Conservation (phyloP, 2,888 invertebrate genomes). For the Dasysyrphus tricinctus region DNA sequence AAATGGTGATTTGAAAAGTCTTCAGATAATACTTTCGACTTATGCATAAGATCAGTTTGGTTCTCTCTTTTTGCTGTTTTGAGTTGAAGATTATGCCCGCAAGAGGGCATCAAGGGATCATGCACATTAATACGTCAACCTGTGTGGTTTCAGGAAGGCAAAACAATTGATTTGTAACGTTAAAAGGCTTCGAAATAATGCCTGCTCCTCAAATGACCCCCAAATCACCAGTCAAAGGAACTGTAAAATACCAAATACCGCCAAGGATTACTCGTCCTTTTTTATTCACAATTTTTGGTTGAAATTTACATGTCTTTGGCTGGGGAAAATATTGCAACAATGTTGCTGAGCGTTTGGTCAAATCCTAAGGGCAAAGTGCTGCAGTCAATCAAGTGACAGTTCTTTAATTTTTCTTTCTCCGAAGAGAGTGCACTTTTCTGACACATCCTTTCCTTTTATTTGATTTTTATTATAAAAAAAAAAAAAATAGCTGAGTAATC, state of each 20-base stretch:
- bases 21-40: neutral
- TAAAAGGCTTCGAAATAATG: conserved; percentile 17
- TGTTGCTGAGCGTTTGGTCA: conserved; percentile 58
- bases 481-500: conserved; percentile 28
- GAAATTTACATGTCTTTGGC: neutral
- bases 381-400: conserved; percentile 12
- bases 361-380: neutral
- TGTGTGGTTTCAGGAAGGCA: conserved; percentile 32
- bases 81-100: conserved; percentile 19
- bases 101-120: neutral
- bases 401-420: neutral
- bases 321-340: conserved; percentile 36
- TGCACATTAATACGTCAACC: conserved; percentile 28
- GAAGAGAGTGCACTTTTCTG: neutral
- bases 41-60: neutral
- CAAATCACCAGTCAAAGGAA: conserved; percentile 14
- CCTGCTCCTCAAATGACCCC: conserved; percentile 9
- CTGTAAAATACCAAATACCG: neutral
- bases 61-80: neutral
- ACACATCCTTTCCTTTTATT: conserved; percentile 16
- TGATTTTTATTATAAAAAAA: neutral
- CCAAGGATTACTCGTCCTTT: neutral
- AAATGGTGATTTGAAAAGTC: neutral
- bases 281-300: neutral
- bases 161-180: conserved; percentile 39